phyloP scores from a whole-genome alignment of 2,113 vertebrate species.

The Hiodon tergisus region DNA sequence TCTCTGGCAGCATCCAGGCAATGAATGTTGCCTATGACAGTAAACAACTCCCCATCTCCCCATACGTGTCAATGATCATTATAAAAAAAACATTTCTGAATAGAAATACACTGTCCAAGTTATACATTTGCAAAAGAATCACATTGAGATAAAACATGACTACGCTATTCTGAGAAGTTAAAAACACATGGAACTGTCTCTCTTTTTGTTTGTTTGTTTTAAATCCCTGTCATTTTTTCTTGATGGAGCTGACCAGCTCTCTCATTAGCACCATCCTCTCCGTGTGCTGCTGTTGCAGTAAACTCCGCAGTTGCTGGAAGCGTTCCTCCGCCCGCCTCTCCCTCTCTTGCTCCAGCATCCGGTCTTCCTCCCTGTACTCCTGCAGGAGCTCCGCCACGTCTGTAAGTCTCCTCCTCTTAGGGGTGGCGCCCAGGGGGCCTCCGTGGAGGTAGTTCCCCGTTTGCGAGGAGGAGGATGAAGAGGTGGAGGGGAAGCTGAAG shows the following conservation, averaged over 20 bases:
- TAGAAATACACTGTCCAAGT: slow-evolving; percentile 17
- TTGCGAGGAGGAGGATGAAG: slow-evolving; percentile 8
- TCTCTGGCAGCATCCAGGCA: background rate
- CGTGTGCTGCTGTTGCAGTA: slow-evolving; percentile 12
- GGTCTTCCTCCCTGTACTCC: slow-evolving; percentile 20
- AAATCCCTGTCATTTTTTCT: slow-evolving; percentile 5
- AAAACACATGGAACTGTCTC: slow-evolving; percentile 10
- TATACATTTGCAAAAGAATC: slow-evolving; percentile 11
- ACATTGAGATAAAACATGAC: slow-evolving; percentile 3
- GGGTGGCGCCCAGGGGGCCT: background rate
- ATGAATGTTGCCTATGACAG: background rate
- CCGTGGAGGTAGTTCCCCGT: background rate
- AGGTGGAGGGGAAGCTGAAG: background rate
- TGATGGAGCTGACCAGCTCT: slow-evolving; percentile 14
- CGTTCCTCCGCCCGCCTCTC: slow-evolving; percentile 16
- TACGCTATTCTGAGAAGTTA: slow-evolving; percentile 6
- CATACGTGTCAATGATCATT: background rate
- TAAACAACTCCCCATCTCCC: background rate
- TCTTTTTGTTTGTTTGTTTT: background rate
- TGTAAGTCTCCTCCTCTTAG: slow-evolving; percentile 1
- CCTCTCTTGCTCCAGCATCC: background rate
- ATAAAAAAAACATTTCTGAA: slow-evolving; percentile 7
- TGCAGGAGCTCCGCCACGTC: slow-evolving; percentile 21
- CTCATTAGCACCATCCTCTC: slow-evolving; percentile 18
- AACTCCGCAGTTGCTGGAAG: slow-evolving; percentile 8